These are phyloP conservation scores for Cephus rjabovi DNA, from an alignment of 2,888 invertebrate species.

Conservation along the genomic window DNA sequence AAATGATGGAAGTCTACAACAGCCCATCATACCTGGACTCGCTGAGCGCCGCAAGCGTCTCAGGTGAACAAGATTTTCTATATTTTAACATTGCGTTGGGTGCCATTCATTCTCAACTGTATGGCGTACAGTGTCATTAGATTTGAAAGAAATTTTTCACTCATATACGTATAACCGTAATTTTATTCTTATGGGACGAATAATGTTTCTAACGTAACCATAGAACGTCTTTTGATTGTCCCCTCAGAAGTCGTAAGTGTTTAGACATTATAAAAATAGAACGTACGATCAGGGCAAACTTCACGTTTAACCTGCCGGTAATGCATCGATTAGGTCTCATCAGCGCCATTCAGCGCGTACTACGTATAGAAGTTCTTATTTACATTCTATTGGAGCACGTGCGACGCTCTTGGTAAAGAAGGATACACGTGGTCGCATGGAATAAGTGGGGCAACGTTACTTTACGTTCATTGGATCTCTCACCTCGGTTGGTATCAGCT, in stretches of 20 bases:
- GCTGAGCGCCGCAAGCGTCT: constrained; percentile 67
- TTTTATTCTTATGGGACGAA: background rate
- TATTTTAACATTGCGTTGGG: background rate
- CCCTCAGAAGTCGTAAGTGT: background rate
- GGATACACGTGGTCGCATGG: background rate
- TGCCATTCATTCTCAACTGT: background rate
- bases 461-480: background rate
- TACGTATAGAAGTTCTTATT: background rate
- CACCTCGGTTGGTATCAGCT: background rate
- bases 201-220: background rate
- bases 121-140: background rate
- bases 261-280: background rate
- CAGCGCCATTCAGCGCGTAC: background rate
- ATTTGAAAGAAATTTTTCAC: background rate
- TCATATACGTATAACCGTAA: background rate
- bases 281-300: background rate
- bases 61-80: constrained; percentile 57
- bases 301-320: background rate
- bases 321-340: background rate
- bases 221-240: background rate
- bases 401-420: background rate
- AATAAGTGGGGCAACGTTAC: background rate
- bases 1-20: constrained; percentile 41
- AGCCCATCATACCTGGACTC: constrained; percentile 55
- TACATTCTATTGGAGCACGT: background rate